Base-by-base conservation (phyloP, 2,797 vertebrate genomes). In the Periparus ater region DNA sequence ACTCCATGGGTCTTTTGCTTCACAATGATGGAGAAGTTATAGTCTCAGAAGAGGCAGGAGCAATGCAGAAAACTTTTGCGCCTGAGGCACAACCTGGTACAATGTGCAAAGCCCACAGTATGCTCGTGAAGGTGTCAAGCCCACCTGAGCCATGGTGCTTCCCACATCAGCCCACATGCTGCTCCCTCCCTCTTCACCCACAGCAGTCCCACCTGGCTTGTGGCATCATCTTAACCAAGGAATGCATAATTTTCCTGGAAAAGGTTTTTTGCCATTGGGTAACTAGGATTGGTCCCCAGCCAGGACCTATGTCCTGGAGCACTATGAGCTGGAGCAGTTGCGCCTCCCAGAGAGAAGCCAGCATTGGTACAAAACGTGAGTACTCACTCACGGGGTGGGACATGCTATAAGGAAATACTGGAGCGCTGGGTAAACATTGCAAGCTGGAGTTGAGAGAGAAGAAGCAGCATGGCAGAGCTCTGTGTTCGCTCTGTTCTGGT, bases 401-500 rank as follows among this genome's bases (percentile, higher is more conserved):
- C 40, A 40, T 0, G 2, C 13, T 47, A 7, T 17, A 22, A 14
- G 14, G 18, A 67, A 57, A 48, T 67, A 57, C 18, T n/a, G n/a
- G 34, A 13, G 23, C 57, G 14, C 29, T 13, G 29, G 2, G 23
- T 17, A 45, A 45, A 36, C 21, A 78, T 22, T 47, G 42, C 1
- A 1, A 40, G 23, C 18, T 47, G 42, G 11, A 66, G 42, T 6
- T 21, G 42, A 79, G 51, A n/a, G 61, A 66, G 8, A 65, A 70
- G 36, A 53, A 61, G 80, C 58, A 82, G 44, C 71, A 91, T 91
- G 92, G 63, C 58, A 42, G 79, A 9, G 13, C 81, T 93, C 44
- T 6, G 0, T 0, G 12, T 89, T 29, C 4, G 3, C 60, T 93
- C 94, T 1, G 10, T 97, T 38, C 92, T 98, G 23, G 95, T 98